Evolutionary conservation across 2,888 invertebrate genomes (phyloP), one percentile per base, ranked within the genome.

Genomic region (Athalia circularis): DNA sequence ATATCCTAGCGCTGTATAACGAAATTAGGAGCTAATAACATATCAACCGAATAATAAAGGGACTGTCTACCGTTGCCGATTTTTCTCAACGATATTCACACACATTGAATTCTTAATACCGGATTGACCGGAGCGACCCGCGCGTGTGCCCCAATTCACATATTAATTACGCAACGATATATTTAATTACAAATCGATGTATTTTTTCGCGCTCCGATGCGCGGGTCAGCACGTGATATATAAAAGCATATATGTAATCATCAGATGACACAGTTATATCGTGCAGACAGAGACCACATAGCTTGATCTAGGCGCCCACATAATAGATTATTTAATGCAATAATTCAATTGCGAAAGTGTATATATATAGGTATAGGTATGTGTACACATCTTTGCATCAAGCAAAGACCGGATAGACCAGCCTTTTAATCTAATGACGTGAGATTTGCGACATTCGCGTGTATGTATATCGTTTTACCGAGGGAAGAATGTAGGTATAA

Each of bases 381-480:
- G 54, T 11, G 9, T 3, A n/a, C 54, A 4, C 7, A 72, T 72
- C 57, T 72, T 47, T 72, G 59, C 52, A 59, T 72, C 57, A 47
- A 57, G 43, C 52, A n/a, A 52, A 59, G 57, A 59, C 72, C 57
- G 72, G 72, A 72, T 72, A 45, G 59, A 57, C 57, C 8, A 72
- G 59, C 72, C 59, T 72, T 47, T 72, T 72, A 59, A 72, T 72
- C 47, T 72, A 72, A 72, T 47, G 72, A 72, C 72, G 72, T 59
- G 59, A 11, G 62, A 8, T 72, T 72, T 72, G 72, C 72, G 72
- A 72, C 72, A 72, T 45, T 43, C 52, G 65, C 29, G 61, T 7
- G 13, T 61, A 61, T 61, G 29, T 29, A 11, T 9, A 8, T 64
- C 1, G 9, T 8, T 43, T 43, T 43, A 43, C 29, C 15, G 61